A percentile compares a stretch with the other conserved stretches of the same genome.
These are phyloP conservation scores for Chaenodraco wilsoni DNA, from an alignment of 2,797 vertebrate genomes.

Conservation along the genomic window DNA sequence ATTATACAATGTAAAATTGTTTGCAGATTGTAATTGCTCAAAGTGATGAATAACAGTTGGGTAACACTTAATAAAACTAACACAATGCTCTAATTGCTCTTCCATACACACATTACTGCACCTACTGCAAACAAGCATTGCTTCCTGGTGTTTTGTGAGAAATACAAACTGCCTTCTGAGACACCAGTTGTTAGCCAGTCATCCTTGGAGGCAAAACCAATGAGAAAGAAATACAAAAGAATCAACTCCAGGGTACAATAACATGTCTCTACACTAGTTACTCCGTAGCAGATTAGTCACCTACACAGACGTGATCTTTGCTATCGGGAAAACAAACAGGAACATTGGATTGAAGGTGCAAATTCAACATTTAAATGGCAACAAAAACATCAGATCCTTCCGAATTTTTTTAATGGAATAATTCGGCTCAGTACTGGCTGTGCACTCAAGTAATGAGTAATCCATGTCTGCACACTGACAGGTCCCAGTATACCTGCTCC, in stretches of 20 bases:
- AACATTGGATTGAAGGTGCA: constrained; percentile 3
- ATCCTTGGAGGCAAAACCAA: constrained; percentile 22
- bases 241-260: not conserved
- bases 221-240: constrained; percentile 11
- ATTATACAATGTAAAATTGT: constrained; percentile 24
- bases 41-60: constrained; percentile 41
- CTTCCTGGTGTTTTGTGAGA: constrained; percentile 6
- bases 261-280: not conserved
- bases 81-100: constrained; percentile 40
- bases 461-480: constrained; percentile 17
- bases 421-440: not conserved
- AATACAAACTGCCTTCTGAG: not conserved
- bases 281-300: not conserved
- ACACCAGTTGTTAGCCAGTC: constrained; percentile 12
- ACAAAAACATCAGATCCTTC: constrained; percentile 3
- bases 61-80: constrained; percentile 31
- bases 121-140: constrained; percentile 20
- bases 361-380: constrained; percentile 5
- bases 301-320: constrained; percentile 21
- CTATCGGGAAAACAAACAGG: not conserved
- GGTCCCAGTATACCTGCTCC: constrained; percentile 25
- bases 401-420: constrained; percentile 7
- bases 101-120: constrained; percentile 2
- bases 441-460: constrained; percentile 26
- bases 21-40: constrained; percentile 30